phyloP scores from a whole-genome alignment of 2,797 vertebrate genomes.

The Sciurus carolinensis region DNA sequence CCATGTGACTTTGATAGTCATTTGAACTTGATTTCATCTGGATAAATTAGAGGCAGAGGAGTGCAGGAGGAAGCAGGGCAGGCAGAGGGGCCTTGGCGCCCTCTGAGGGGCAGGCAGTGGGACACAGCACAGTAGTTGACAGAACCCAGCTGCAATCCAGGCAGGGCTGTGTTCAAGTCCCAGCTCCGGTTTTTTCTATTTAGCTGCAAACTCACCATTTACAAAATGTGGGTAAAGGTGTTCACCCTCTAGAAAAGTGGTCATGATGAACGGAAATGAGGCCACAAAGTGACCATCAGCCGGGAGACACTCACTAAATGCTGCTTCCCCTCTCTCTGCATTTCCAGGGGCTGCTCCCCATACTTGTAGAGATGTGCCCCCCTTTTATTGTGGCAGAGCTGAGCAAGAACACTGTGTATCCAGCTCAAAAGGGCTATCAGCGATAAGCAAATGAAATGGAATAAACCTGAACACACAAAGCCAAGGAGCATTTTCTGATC shows the following conservation, averaged over 20 bases:
- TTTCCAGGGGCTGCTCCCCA: neutral
- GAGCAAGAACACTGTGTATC: neutral
- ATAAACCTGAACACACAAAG: conserved; percentile 52
- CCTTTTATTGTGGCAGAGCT: fast-evolving
- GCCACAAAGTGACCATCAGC: neutral
- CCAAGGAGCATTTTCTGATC: conserved; percentile 52
- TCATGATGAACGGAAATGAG: neutral
- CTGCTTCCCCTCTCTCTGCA: neutral
- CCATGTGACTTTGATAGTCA: neutral
- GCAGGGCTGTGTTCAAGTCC: conserved; percentile 14
- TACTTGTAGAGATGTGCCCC: fast-evolving
- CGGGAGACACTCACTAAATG: neutral
- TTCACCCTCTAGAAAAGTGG: fast-evolving
- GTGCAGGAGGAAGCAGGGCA: neutral
- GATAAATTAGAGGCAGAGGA: neutral
- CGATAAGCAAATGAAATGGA: conserved; percentile 64
- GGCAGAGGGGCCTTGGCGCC: neutral
- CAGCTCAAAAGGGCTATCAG: neutral
- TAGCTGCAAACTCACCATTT: neutral
- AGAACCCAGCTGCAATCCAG: neutral
- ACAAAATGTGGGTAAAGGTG: neutral
- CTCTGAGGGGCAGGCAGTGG: neutral
- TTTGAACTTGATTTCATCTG: neutral
- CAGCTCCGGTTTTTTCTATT: neutral
- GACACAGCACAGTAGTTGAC: fast-evolving